A percentile compares a stretch with the other conserved stretches of the same genome.
These are phyloP conservation scores for Morinoia aosen DNA, from an alignment of 2,888 invertebrate genomes.

Conservation along the genomic window DNA sequence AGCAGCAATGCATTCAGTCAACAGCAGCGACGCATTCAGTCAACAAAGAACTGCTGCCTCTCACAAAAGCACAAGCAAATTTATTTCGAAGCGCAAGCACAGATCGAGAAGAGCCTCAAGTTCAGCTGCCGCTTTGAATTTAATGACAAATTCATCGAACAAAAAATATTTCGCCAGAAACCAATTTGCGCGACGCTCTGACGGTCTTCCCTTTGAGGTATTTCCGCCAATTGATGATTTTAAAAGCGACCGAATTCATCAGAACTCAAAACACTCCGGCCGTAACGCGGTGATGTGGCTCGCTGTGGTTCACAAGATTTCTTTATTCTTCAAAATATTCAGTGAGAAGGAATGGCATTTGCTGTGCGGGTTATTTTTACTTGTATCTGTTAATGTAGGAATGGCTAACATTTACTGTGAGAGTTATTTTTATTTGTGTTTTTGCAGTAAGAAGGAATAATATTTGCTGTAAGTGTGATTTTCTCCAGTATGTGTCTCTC, in stretches of 20 bases:
- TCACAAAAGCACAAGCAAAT: background rate
- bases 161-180: background rate
- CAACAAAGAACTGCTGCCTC: background rate
- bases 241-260: background rate
- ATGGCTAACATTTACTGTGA: too few species aligned
- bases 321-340: background rate
- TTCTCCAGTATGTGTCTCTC: too few species aligned
- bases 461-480: too few species aligned
- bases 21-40: background rate
- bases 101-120: background rate
- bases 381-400: too few species aligned
- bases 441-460: too few species aligned
- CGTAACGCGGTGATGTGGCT: background rate
- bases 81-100: background rate
- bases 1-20: background rate
- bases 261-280: background rate
- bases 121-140: background rate
- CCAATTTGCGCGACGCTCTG: background rate
- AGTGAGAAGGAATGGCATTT: too few species aligned
- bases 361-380: too few species aligned
- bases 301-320: background rate
- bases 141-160: background rate
- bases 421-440: too few species aligned
- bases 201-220: background rate
- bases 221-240: background rate